Evolutionary conservation across 2,113 vertebrate genomes (phyloP), one percentile per base, ranked within the genome.

Genomic region (Nothoprocta pentlandii): DNA sequence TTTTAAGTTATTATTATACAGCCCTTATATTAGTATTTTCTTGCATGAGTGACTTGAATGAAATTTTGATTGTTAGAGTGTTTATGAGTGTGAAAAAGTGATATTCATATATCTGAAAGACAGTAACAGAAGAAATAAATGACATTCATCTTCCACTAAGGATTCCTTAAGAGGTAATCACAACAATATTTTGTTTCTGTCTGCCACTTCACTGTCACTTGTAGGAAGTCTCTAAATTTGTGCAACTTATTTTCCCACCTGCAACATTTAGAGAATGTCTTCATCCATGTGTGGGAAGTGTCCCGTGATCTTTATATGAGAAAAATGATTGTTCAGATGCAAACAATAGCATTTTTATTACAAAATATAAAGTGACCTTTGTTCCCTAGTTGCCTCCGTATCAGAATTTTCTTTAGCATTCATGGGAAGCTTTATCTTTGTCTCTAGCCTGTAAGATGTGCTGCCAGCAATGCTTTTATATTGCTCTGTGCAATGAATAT

Each of bases 61-160:
- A 56, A 62, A 32, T 39, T 69, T 17, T 0, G 0, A 4, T 64
- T 73, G 6, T 66, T 77, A 20, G 53, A 56, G 20, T 7, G 13
- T 34, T n/a, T 9, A 71, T 16, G 16, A 42, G 12, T n/a, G 68
- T 28, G 59, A 80, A 80, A 85, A 70, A 11, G 1, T 1, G 3
- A 4, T 53, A 58, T 20, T 34, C 12, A 3, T 39, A 53, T 66
- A 82, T 66, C 56, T 47, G 62, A 67, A 70, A 87, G 58, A 6
- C 3, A 44, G 6, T 39, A 85, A 16, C 3, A 58, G 36, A 78
- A 51, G 20, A 71, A 76, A 75, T 17, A 68, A 62, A 80, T 76
- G 11, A 0, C 41, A 71, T 53, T 70, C 8, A 16, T 8, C 75
- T 75, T 88, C 49, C 71, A 85, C 30, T 15, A 62, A 51, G 58